Conservation (phyloP, 2,797 vertebrate species). For the Mus minutoides region DNA sequence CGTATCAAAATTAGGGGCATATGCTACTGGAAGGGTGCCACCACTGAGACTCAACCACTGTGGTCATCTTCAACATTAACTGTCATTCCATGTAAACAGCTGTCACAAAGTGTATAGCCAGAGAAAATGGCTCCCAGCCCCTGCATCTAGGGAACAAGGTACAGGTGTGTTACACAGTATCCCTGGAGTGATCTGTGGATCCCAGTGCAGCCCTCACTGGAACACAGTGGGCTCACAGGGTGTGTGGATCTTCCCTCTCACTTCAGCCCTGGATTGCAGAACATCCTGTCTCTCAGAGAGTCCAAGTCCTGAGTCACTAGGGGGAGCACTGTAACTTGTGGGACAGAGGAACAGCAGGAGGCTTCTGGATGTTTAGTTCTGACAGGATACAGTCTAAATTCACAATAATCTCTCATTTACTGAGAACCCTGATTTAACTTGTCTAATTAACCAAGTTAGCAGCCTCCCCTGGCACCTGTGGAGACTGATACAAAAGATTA, state of each 20-base stretch:
- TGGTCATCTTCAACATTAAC: not conserved
- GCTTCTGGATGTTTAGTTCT: not conserved
- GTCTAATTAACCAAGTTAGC: too few relatives aligned
- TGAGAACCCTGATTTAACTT: not conserved
- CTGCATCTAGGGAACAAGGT: too few relatives aligned
- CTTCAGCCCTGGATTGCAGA: not conserved
- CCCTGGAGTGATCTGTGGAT: not conserved
- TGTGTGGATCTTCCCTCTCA: not conserved
- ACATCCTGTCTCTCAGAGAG: not conserved
- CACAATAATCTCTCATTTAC: not conserved
- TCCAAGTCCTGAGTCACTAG: not conserved
- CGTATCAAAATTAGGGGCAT: not conserved
- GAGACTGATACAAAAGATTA: too few relatives aligned
- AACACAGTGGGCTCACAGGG: not conserved
- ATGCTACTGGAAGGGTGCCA: not conserved
- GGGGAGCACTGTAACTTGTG: too few relatives aligned
- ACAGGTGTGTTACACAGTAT: not conserved
- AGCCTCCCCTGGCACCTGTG: too few relatives aligned
- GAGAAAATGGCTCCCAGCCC: not conserved
- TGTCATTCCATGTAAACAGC: not conserved
- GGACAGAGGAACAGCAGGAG: not conserved
- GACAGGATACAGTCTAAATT: not conserved
- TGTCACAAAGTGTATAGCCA: not conserved
- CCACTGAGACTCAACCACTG: not conserved
- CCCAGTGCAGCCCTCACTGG: not conserved